Base-by-base conservation (phyloP, 2,797 vertebrate genomes). In the Characodon lateralis region DNA sequence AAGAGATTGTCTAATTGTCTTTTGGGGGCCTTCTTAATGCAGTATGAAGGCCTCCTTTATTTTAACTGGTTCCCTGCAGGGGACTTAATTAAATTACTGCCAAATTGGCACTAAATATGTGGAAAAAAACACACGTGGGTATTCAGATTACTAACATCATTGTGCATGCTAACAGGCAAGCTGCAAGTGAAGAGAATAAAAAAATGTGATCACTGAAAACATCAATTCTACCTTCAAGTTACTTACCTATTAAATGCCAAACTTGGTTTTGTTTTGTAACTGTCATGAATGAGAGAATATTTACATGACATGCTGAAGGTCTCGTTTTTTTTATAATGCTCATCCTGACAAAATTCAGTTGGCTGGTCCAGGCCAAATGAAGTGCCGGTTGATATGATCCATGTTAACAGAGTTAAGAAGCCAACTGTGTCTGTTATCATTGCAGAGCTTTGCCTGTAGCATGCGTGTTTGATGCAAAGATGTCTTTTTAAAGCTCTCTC, bases 351-450 rank as follows among this genome's bases (percentile, higher is more conserved):
- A 53, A 80, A 50, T 76, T 85, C 74, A 68, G 78, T 10, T 20
- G 79, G 51, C 74, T 74, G 82, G 74, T 85, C 72, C 69, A 71
- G 80, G 65, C 69, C 77, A 69, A 80, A 59, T 86, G 85, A 81
- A 56, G 82, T 78, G 80, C 77, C 85, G 71, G 79, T 89, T 73
- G 87, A 80, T 78, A 88, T 86, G 51, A 86, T 92, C 91, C 94
- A 89, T 77, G 87, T 84, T 55, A 94, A 85, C 78, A 95, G 90
- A 83, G 87, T 89, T 68, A 95, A 71, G 80, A 93, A 81, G 84
- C 93, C 73, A 74, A 95, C 81, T 77, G 82, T 68, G 63, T 88
- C 83, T 85, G 83, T 71, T 92, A 89, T 95, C 95, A 96, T 96
- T 83, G 93, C 94, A 89, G 84, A 94, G 87, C 76, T 83, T 94